Conservation (phyloP, 2,113 vertebrate species). For the Lagenorhynchus albirostris region DNA sequence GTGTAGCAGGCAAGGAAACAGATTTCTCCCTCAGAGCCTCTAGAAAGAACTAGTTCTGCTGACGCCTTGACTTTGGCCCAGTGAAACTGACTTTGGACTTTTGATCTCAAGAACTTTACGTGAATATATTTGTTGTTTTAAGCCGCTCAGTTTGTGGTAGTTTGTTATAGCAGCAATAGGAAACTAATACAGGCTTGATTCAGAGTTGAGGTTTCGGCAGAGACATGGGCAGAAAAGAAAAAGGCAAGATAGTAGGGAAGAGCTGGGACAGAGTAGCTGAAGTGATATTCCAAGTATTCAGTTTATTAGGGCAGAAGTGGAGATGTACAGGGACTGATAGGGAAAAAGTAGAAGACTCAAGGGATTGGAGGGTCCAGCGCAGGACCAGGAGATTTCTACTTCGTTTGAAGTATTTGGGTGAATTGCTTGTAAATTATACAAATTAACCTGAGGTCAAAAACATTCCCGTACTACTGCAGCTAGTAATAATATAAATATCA, state of each 20-base stretch:
- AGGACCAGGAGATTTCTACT: background rate
- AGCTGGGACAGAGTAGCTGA: background rate
- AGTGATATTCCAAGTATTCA: background rate
- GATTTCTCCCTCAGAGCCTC: background rate
- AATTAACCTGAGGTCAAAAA: background rate
- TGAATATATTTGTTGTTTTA: background rate
- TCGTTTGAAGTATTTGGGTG: background rate
- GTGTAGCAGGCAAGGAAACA: background rate
- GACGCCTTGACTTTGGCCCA: background rate
- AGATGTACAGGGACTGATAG: background rate
- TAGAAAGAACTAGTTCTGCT: background rate
- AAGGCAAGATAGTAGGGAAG: background rate
- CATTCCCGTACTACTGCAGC: background rate
- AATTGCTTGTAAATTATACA: background rate
- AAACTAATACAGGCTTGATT: background rate
- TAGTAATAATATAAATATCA: background rate
- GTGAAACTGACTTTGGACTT: background rate
- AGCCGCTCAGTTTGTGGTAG: background rate
- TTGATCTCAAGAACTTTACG: background rate
- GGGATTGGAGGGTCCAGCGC: background rate
- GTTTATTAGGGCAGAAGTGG: background rate
- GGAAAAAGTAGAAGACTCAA: background rate
- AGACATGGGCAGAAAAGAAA: background rate
- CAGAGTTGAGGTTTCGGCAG: background rate
- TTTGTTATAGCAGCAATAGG: background rate